Conservation (phyloP, 64 coral and sea anemone genomes). For the Dendrophyllia cribrosa region DNA sequence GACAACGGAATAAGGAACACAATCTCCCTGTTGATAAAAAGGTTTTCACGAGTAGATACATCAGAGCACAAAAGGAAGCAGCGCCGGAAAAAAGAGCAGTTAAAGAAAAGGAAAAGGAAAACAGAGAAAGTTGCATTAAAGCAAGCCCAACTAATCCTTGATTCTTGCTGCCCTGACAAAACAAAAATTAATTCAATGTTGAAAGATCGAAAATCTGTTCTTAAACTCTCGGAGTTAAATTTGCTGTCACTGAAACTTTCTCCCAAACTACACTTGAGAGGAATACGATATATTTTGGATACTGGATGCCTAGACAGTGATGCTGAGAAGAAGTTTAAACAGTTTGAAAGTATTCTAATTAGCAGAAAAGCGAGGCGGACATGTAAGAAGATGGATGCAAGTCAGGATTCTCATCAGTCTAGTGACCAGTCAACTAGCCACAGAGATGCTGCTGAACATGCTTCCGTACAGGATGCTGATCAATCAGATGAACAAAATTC, state of each 20-base stretch:
- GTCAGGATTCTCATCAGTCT: background rate
- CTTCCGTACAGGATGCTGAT: background rate
- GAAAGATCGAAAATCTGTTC: slow-evolving; percentile 18
- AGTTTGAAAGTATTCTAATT: slow-evolving; percentile 24
- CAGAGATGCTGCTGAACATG: background rate
- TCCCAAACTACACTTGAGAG: slow-evolving; percentile 36
- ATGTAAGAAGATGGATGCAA: background rate
- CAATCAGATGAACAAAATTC: slow-evolving; percentile 15
- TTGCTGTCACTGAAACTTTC: slow-evolving; percentile 14
- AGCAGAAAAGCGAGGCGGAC: background rate
- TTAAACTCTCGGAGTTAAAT: slow-evolving; percentile 24
- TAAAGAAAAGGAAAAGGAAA: slow-evolving; percentile 9
- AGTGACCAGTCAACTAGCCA: slow-evolving; percentile 1
- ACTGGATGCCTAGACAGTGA: slow-evolving; percentile 31
- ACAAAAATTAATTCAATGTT: slow-evolving; percentile 16
- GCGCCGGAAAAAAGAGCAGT: no score
- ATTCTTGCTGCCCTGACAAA: slow-evolving; percentile 35
- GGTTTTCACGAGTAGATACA: background rate
- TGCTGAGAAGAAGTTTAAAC: slow-evolving; percentile 37
- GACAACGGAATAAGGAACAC: slow-evolving; percentile 19
- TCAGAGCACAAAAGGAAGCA: background rate
- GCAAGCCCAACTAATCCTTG: slow-evolving; percentile 26
- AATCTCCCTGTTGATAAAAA: slow-evolving; percentile 14
- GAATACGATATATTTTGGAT: slow-evolving; percentile 20
- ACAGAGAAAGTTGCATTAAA: slow-evolving; percentile 15